Base-by-base conservation (phyloP, 2,888 invertebrate species). In the Tenthredo amoena region DNA sequence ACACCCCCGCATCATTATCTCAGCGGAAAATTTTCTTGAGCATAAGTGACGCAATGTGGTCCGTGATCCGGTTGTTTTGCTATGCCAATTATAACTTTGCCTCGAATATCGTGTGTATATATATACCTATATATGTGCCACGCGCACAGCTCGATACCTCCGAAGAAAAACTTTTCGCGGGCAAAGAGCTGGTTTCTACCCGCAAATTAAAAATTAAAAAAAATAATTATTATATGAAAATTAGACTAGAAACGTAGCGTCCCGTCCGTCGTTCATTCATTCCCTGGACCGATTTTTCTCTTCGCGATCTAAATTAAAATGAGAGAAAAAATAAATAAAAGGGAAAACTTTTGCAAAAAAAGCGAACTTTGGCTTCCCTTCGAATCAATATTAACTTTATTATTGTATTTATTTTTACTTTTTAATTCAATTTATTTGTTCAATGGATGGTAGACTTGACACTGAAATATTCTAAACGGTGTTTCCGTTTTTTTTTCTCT, bases 51-150 rank as follows among this genome's bases (percentile, higher is more conserved):
- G 62, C 40, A 34, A 81, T 15, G 18, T 10, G 62, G 81, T 62
- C 58, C 81, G 58, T 62, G 81, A 81, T 77, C 50, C 77, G 74
- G 50, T 31, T 77, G 34, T 77, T 50, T 77, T 77, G 34, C 77
- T 31, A 77, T 62, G 81, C 81, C 81, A 81, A 81, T 81, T 62
- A 81, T 81, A 81, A 81, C 81, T 81, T 40, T 40, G 62, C 79
- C 62, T 81, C 81, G 62, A 62, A 62, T 81, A 37, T 37, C 9
- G 21, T 31, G 55, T 34, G 18, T 55, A 4, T 55, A 21, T 12
- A n/a, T 43, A 47, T 26, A 26, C 76, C 10, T 34, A 40, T 72
- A 10, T 40, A 40, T 26, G 3, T 26, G 62, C 62, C 62, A 62
- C 62, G 62, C 26, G 62, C 26, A 21, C 10, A 26, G 26, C 62